These are phyloP conservation scores for Dromius quadrimaculatus DNA, from an alignment of 2,888 invertebrate species.

Conservation along the genomic window DNA sequence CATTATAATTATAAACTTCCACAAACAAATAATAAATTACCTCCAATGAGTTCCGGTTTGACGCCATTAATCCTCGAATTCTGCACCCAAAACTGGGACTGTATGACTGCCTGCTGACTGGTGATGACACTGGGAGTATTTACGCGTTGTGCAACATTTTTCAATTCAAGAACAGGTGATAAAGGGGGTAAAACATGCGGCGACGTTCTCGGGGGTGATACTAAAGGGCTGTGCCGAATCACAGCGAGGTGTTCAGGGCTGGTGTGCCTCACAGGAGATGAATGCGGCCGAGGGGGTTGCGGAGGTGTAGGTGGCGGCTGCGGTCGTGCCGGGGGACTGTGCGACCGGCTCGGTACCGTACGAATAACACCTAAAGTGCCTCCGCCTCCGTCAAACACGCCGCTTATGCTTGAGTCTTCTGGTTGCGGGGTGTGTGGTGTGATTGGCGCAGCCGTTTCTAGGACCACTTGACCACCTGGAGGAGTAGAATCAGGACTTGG, in stretches of 20 bases:
- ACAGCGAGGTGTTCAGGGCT: constrained; percentile 60
- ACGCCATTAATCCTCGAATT: constrained; percentile 80
- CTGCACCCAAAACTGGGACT: constrained; percentile 64
- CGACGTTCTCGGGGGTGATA: constrained; percentile 56
- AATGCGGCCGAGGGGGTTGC: constrained; percentile 64
- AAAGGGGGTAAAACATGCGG: constrained; percentile 35
- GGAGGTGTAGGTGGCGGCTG: constrained; percentile 62
- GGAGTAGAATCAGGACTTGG: constrained; percentile 72
- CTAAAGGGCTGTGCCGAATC: constrained; percentile 62
- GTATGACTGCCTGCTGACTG: constrained; percentile 60
- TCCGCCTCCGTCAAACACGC: constrained; percentile 70
- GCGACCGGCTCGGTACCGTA: constrained; percentile 61
- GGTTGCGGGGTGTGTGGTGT: constrained; percentile 61
- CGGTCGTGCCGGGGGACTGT: constrained; percentile 64
- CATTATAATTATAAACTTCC: no score
- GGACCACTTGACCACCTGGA: constrained; percentile 61
- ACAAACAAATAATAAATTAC: no score
- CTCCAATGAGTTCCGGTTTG: constrained; percentile 85
- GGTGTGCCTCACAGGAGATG: constrained; percentile 64
- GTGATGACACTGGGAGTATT: constrained; percentile 62
- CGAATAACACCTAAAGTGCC: constrained; percentile 62
- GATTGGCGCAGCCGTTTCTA: constrained; percentile 56
- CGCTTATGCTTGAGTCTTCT: constrained; percentile 68
- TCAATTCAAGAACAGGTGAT: no score
- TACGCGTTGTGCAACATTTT: no score